Conservation (phyloP, 2,113 vertebrate species). For the Nipponia nippon region DNA sequence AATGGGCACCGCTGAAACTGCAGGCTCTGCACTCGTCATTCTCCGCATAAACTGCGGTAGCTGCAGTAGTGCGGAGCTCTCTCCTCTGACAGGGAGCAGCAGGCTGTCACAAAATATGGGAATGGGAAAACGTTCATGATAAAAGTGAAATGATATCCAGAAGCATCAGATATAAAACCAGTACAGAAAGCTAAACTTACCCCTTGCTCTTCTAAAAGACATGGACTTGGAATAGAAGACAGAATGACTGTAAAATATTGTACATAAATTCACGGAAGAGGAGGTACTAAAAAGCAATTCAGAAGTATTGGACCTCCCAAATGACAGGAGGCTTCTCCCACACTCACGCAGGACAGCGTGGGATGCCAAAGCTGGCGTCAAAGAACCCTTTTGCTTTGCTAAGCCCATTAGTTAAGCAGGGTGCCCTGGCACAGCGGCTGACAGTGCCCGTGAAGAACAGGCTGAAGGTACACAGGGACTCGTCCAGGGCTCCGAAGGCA, state of each 20-base stretch:
- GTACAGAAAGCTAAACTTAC: neutral
- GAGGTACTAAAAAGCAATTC: neutral
- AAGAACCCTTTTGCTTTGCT: neutral
- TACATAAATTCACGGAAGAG: neutral
- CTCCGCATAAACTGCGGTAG: accelerated
- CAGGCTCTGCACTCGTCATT: accelerated
- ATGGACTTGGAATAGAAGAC: neutral
- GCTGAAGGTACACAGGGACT: neutral
- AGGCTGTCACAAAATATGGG: neutral
- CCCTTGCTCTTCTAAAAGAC: neutral
- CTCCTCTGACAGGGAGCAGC: neutral
- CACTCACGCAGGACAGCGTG: neutral
- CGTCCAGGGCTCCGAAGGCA: neutral
- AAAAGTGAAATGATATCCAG: neutral
- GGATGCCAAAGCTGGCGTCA: neutral
- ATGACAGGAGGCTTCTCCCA: neutral
- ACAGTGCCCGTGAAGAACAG: neutral
- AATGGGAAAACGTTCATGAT: neutral
- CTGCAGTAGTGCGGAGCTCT: neutral
- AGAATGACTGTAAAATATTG: neutral
- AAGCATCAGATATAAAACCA: neutral
- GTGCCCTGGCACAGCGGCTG: neutral
- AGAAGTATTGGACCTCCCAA: neutral
- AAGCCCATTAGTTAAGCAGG: neutral
- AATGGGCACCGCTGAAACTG: accelerated